Base-by-base conservation (phyloP, 2,888 invertebrate genomes). In the Thymelicus acteon region DNA sequence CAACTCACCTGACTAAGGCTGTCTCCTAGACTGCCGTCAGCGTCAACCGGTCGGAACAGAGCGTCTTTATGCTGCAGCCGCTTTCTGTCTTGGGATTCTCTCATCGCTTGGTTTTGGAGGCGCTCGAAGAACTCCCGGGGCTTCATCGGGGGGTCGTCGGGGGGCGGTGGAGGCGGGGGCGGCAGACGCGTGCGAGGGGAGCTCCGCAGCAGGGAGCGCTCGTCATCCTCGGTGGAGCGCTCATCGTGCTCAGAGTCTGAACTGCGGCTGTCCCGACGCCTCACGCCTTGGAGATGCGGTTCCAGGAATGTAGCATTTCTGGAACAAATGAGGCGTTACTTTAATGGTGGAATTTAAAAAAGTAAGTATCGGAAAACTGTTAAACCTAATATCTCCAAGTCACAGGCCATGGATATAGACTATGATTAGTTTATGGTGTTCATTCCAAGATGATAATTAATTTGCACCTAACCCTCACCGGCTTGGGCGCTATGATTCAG, bases 281-380 rank as follows among this genome's bases (percentile, higher is more conserved):
- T 89, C 82, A 96, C 90, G 61, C 95, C 95, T 82, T 96, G 96
- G 76, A 96, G 93, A 85, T 96, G 96, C 49, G 96, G 96, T 85
- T 97, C 96, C 82, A 96, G 94, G 87, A 96, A 96, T 75, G 95
- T 95, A 85, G 96, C 96, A 92, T 96, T 96, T 93, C 96, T 97
- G 95, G 0, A 96, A 96, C 84, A 89, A 54, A 24, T 2, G 44
- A 44, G 12, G 4, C 3, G 31, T 31, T 31, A 73, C 19, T 24
- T 60, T 47, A 63, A 72, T 67, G 62, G 39, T 60, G 8, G 40
- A 6, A 39, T 49, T 67, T 31, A 31, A 31, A 31, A 31, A 31
- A 31, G 31, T 31, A 31, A 31, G 31, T 3, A 31, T 31, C 31
- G 3, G 31, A 31, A 31, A 31, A 31, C 31, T 2, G 31, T 31